These are phyloP conservation scores for Galeopsomyia nigrocyanea DNA, from an alignment of 2,888 invertebrate genomes.

Conservation along the genomic window DNA sequence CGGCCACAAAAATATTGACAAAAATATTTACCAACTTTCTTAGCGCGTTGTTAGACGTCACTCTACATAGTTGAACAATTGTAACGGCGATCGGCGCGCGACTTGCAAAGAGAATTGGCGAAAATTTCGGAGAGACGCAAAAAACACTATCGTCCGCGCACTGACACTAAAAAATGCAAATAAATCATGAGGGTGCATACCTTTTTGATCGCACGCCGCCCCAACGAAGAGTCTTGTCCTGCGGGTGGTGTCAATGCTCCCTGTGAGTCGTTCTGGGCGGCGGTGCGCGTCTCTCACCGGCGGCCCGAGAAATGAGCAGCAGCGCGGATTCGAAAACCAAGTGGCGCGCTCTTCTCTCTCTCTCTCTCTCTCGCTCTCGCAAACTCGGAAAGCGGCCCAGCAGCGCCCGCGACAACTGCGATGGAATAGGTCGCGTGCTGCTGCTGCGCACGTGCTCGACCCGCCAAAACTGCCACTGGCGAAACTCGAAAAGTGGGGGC, in stretches of 20 bases:
- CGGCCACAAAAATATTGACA: constrained; percentile 18
- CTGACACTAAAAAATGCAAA: background rate
- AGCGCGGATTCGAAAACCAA: no score
- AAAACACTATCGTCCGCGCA: constrained; percentile 3
- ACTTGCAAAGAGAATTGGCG: background rate
- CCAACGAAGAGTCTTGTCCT: constrained; percentile 1
- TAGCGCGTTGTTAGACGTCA: background rate
- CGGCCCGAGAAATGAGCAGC: constrained; percentile 40
- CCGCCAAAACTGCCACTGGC: background rate
- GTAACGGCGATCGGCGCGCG: background rate
- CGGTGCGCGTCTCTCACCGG: constrained; percentile 45
- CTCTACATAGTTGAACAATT: constrained; percentile 1
- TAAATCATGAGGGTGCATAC: background rate
- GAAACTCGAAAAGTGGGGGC: background rate
- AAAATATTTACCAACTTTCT: constrained; percentile 34
- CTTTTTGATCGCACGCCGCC: constrained; percentile 2
- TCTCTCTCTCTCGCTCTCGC: no score
- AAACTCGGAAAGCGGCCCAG: no score
- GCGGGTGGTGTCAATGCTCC: constrained; percentile 21
- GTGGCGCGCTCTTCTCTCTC: no score
- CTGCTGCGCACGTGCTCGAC: no score
- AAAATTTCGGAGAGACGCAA: no score
- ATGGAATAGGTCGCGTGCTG: background rate
- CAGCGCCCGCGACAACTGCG: no score
- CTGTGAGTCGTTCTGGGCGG: constrained; percentile 31